Base-by-base conservation (phyloP, 2,113 vertebrate genomes). In the Ochotona princeps region DNA sequence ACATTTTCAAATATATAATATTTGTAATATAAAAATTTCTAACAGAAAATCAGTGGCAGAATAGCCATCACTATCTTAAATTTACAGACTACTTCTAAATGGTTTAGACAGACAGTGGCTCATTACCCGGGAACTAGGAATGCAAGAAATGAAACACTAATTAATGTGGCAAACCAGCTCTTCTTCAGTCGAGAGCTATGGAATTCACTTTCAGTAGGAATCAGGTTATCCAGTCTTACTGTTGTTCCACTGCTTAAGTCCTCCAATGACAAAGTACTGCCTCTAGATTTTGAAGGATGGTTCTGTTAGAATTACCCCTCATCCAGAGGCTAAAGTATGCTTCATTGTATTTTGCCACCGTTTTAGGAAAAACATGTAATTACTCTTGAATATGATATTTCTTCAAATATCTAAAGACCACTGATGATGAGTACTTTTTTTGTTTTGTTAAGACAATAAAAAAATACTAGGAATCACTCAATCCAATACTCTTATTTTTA, bases 1-100 rank as follows among this genome's bases (percentile, higher is more conserved):
- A 60, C 13, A 81, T 88, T 67, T 82, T 92, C 67, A 89, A 95
- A 60, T 51, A 38, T 17, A 69, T 89, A 95, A 60, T 51, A 38
- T 17, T 73, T 89, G 15, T 60, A 88, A 83, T 67, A 89, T 47
- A 3, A 92, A 90, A 4, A 65, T 83, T 82, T 87, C 51, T 93
- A 35, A 1, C 15, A 89, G 72, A 83, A 89, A 89, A 49, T 91
- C 15, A 85, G 95, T 88, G 12, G 1, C 15, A 78, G 4, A 86
- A 85, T 61, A 87, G 82, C 47, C 7, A 18, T 13, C 60, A 54
- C 28, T 84, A 72, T 44, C 21, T 78, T 85, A 44, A 57, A 54
- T 83, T 90, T 65, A 66, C 6, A 76, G 26, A 82, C 80, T 70
- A 47, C 17, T 66, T 79, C 63, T 67, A 73, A 92, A 92, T 60